Percentiles rank a stretch among this genome's conserved stretches.
Evolutionary conservation across 1,140 invertebrate genomes (phyloP).

Genomic region (Ooceraea biroi): DNA sequence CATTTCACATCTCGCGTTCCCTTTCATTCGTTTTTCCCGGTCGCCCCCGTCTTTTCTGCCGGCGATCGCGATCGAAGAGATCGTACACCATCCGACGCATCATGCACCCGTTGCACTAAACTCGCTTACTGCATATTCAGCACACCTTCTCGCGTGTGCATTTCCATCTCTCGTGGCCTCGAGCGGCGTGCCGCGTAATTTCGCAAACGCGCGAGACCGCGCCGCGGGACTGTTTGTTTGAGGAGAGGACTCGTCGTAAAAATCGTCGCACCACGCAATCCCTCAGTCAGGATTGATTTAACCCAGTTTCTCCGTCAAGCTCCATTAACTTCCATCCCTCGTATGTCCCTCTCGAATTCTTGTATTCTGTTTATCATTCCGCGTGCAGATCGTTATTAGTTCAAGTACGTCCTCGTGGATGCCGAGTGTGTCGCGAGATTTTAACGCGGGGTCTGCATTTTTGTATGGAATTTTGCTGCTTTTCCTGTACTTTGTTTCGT

Average conservation of each 20-base stretch:
- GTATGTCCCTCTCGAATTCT: neutral
- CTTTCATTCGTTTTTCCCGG: neutral
- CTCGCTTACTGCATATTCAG: neutral
- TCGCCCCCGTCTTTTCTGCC: neutral
- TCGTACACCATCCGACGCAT: neutral
- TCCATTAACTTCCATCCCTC: no score
- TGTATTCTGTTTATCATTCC: neutral
- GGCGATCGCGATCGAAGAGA: constrained; percentile 10
- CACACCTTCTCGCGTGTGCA: constrained; percentile 28
- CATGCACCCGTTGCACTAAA: neutral
- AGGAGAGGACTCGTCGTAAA: constrained; percentile 2
- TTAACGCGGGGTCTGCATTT: neutral
- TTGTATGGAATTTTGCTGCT: no score
- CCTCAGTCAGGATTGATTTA: neutral
- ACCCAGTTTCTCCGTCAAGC: constrained; percentile 15
- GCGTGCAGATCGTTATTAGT: neutral
- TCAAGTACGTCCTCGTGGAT: neutral
- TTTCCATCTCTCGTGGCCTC: constrained; percentile 38
- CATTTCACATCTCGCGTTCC: neutral
- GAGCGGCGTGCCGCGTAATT: constrained; percentile 25
- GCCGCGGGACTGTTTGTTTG: constrained; percentile 29
- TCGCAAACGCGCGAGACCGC: constrained; percentile 7
- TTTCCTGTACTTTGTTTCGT: no score
- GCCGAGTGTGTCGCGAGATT: neutral
- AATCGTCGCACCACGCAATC: neutral